Conservation (phyloP, 1,140 invertebrate genomes). For the Cryptotermes secundus region DNA sequence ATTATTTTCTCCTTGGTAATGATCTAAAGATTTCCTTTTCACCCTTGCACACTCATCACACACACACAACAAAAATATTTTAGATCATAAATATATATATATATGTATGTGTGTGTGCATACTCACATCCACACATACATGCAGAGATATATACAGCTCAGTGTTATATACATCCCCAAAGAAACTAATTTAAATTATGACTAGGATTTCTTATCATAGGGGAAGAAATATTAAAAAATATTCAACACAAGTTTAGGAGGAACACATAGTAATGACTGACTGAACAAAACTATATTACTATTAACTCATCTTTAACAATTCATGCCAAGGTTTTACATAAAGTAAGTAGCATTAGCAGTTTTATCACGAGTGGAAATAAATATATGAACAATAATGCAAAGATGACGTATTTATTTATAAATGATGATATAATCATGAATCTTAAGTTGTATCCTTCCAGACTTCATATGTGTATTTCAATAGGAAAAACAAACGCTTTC, state of each 20-base stretch:
- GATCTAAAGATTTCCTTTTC: background rate
- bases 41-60: background rate
- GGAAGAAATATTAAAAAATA: background rate
- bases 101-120: background rate
- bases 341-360: background rate
- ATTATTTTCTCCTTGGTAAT: background rate
- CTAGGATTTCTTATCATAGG: background rate
- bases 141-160: background rate
- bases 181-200: background rate
- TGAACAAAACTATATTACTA: background rate
- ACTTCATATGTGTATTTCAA: background rate
- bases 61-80: constrained; percentile 6
- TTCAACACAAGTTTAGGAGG: background rate
- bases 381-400: background rate
- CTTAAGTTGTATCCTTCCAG: background rate
- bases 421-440: background rate
- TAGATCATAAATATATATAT: constrained; percentile 17
- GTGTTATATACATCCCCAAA: background rate
- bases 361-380: background rate
- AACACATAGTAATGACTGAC: background rate
- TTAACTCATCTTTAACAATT: background rate
- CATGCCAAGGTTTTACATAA: background rate
- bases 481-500: background rate
- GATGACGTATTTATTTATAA: background rate
- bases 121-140: background rate